phyloP scores from a whole-genome alignment of 2,113 vertebrate species.

The Eudyptes chrysolophus region DNA sequence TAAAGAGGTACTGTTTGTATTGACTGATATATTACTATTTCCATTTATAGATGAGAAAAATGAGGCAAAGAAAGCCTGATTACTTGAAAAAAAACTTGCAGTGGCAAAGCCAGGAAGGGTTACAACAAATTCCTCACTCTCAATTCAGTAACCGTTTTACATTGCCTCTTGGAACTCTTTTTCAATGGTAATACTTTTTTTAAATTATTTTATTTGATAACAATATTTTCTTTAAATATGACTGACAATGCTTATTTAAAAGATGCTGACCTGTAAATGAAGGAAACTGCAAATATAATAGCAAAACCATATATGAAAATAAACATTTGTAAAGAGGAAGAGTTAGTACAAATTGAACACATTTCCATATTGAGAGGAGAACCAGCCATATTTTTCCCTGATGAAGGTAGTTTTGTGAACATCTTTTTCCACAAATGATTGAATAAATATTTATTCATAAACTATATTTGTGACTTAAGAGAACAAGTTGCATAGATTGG shows the following conservation, averaged over 20 bases:
- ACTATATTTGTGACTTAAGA: constrained; percentile 38
- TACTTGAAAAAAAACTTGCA: not conserved
- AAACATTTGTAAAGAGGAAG: constrained; percentile 18
- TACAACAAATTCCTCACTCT: not conserved
- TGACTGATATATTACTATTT: not conserved
- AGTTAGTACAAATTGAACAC: constrained; percentile 4
- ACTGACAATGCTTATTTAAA: constrained; percentile 6
- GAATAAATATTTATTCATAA: constrained; percentile 57
- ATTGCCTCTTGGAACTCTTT: not conserved
- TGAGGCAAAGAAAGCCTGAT: not conserved
- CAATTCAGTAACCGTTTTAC: not conserved
- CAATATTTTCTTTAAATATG: not conserved
- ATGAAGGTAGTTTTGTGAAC: not conserved
- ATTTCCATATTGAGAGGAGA: constrained; percentile 20
- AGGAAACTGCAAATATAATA: constrained; percentile 3
- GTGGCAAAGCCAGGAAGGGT: not conserved
- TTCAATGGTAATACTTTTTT: not conserved
- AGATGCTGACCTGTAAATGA: constrained; percentile 31
- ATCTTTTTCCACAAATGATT: constrained; percentile 32
- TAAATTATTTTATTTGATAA: not conserved
- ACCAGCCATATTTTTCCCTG: not conserved
- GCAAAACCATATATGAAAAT: not conserved
- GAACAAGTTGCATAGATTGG: not conserved
- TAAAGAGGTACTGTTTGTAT: not conserved
- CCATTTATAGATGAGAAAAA: not conserved